Evolutionary conservation across 1,140 invertebrate species (phyloP).

Genomic region (Amphibalanus amphitrite): DNA sequence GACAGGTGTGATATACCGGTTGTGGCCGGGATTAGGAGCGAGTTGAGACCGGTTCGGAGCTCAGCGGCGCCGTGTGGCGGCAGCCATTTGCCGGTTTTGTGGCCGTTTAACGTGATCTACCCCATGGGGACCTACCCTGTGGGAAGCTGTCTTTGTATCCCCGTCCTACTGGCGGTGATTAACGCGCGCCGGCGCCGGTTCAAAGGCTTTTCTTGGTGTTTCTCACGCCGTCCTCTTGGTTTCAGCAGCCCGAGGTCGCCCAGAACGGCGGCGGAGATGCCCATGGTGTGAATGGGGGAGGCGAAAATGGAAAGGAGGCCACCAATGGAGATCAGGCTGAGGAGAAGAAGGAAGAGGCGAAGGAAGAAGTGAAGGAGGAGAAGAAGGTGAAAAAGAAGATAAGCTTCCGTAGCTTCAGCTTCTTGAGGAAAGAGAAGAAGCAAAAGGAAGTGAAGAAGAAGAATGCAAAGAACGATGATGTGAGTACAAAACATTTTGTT

Average conservation of each 20-base stretch:
- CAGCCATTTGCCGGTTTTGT: no score
- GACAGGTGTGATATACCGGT: no score
- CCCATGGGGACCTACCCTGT: no score
- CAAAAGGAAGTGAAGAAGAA: not conserved
- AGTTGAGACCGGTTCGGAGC: no score
- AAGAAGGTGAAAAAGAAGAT: not conserved
- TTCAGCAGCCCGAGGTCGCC: not conserved
- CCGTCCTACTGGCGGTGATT: no score
- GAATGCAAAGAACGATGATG: not conserved
- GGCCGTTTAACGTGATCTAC: no score
- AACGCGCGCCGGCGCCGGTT: no score
- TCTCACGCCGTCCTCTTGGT: not conserved
- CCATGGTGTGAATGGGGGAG: not conserved
- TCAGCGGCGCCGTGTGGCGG: no score
- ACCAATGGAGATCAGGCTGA: not conserved
- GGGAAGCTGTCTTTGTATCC: no score
- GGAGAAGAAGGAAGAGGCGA: not conserved
- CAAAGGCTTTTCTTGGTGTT: no score
- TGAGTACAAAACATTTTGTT: not conserved
- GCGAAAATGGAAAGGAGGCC: not conserved
- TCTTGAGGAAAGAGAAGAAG: not conserved
- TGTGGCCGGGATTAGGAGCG: no score
- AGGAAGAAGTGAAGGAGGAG: not conserved
- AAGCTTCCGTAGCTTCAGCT: not conserved
- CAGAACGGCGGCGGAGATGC: not conserved